Base-by-base conservation (phyloP, 2,113 vertebrate species). In the Platichthys flesus region DNA sequence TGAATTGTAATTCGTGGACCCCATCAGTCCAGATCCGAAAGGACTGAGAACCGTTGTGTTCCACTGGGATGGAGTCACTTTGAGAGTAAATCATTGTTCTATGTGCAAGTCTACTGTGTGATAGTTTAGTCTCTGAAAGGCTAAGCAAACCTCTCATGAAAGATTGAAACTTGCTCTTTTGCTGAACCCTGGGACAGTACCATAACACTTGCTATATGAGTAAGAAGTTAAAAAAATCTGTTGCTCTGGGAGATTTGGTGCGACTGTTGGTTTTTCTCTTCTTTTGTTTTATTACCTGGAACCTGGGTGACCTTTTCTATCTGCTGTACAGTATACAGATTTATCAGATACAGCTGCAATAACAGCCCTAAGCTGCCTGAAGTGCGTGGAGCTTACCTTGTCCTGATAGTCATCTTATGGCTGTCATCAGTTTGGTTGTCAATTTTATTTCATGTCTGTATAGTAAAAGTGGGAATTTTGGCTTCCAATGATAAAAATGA, bases 241-340 rank as follows among this genome's bases (percentile, higher is more conserved):
- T 73, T 14, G 0, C 74, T 71, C 12, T 54, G 70, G 26, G 73
- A 67, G 20, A 65, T 78, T 65, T 40, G 47, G 59, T 24, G 2
- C 16, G 16, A 56, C 37, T 55, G 49, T 76, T 62, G 71, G 37
- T 73, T 9, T 42, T 5, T 21, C 20, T 74, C 70, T 83, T 69
- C 14, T 71, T 77, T 71, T 28, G 59, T 67, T 74, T 68, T 88
- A 75, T 71, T 84, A 78, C 37, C 56, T 76, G 51, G 28, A 76
- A 54, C 56, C 60, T 37, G 28, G 51, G 58, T 65, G 76, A 84
- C 76, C 79, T 84, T 31, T 71, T 63, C 18, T 55, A 42, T 67
- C 9, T 47, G 57, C 28, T 35, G 55, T 28, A 15, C n/a, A 35
- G n/a, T 49, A 21, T 47, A 54, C 37, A 49, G 6, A 56, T 74